phyloP scores from a whole-genome alignment of 2,113 vertebrate genomes.

The Otis tarda region DNA sequence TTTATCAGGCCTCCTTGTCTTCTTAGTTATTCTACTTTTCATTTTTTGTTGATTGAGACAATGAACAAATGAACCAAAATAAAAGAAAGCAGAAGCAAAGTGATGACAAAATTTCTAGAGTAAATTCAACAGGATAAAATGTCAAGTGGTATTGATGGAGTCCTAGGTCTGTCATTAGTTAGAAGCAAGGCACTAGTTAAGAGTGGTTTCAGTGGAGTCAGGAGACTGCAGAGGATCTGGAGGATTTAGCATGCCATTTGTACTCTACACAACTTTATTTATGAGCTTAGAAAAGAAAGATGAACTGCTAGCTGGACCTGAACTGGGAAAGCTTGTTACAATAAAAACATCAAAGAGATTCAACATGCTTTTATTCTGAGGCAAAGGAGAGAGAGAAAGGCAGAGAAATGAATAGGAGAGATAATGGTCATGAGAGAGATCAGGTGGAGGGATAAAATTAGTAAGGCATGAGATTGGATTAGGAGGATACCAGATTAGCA shows the following conservation, averaged over 20 bases:
- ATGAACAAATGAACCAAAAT: background rate
- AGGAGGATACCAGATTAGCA: background rate
- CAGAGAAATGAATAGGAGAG: background rate
- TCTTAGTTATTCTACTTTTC: background rate
- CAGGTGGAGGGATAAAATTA: background rate
- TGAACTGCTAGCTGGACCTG: background rate
- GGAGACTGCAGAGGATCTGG: background rate
- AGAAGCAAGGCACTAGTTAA: background rate
- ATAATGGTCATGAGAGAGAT: background rate
- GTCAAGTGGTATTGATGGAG: background rate
- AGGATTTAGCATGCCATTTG: background rate
- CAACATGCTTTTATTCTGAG: background rate
- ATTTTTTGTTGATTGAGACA: background rate
- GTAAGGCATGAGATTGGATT: constrained; percentile 2
- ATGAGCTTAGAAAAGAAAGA: background rate
- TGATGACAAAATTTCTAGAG: background rate
- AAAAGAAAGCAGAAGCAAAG: background rate
- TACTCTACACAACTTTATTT: background rate
- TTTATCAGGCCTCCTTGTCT: background rate
- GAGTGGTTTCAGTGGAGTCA: background rate
- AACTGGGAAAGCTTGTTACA: background rate
- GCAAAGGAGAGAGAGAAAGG: background rate
- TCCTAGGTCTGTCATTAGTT: background rate
- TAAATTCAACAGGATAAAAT: background rate
- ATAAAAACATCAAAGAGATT: background rate